Conservation (phyloP, 2,797 vertebrate species). For the Ispidina picta region DNA sequence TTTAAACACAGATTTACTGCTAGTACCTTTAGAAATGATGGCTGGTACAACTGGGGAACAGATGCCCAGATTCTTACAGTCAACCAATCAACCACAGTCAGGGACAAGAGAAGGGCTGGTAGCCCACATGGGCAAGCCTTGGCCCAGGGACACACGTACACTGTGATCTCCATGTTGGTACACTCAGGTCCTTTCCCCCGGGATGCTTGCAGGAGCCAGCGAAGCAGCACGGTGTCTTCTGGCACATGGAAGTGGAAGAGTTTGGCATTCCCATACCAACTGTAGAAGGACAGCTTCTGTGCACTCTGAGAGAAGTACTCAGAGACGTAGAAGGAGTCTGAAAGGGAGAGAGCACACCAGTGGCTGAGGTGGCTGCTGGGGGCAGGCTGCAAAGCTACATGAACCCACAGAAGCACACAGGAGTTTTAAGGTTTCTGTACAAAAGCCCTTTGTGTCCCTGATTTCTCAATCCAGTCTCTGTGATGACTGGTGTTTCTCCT, state of each 20-base stretch:
- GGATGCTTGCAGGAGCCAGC: conserved; percentile 87
- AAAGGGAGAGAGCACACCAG: conserved; percentile 1
- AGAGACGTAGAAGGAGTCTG: conserved; percentile 81
- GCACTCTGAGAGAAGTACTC: conserved; percentile 89
- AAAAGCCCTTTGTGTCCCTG: neutral
- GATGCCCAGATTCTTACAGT: neutral
- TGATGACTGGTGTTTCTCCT: neutral
- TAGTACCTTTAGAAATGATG: neutral
- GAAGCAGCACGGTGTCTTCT: conserved; percentile 84
- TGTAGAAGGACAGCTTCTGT: conserved; percentile 90
- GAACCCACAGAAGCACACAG: neutral
- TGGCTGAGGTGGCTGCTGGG: neutral
- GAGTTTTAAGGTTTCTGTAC: neutral
- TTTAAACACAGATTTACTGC: neutral
- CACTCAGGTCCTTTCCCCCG: conserved; percentile 81
- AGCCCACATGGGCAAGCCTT: neutral
- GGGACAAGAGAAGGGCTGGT: neutral
- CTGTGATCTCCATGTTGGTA: conserved; percentile 81
- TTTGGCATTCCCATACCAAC: conserved; percentile 89
- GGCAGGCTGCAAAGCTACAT: neutral
- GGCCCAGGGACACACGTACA: conserved; percentile 78
- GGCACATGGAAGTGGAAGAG: conserved; percentile 90
- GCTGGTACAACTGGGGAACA: neutral
- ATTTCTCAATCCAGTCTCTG: neutral
- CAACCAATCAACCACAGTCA: neutral